Percentiles rank a stretch among this genome's conserved stretches.
phyloP scores from a whole-genome alignment of 2,113 vertebrate species.

The Rhinopithecus roxellana region DNA sequence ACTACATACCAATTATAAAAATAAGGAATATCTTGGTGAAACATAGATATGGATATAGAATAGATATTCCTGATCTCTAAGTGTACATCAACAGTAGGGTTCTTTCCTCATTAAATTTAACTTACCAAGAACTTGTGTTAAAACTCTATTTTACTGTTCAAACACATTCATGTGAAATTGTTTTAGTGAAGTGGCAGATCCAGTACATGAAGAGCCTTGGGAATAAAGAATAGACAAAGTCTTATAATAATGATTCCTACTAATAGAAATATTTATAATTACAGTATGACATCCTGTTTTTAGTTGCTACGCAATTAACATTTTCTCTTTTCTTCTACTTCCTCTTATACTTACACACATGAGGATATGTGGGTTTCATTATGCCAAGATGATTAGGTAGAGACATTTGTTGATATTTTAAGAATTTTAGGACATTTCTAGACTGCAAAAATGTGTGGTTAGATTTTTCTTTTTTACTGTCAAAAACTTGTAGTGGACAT shows the following conservation, averaged over 20 bases:
- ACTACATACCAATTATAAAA: not conserved
- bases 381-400: not conserved
- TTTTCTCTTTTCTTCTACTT: not conserved
- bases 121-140: not conserved
- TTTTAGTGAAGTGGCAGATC: constrained; percentile 5
- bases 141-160: constrained; percentile 19
- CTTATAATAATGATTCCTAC: not conserved
- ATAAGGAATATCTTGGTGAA: not conserved
- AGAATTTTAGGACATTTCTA: not conserved
- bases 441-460: not conserved
- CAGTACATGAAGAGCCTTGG: not conserved
- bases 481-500: not conserved
- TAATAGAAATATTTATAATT: constrained; percentile 19
- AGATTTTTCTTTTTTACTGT: not conserved
- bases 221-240: not conserved
- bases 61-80: constrained; percentile 35
- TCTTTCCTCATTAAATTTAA: constrained; percentile 37
- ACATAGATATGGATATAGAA: not conserved
- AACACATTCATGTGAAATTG: not conserved
- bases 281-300: not conserved
- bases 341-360: not conserved
- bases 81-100: not conserved
- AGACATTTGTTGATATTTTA: not conserved
- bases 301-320: not conserved
- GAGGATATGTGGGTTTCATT: not conserved